Evolutionary conservation across 2,113 vertebrate species (phyloP).

Genomic region (Corythoichthys intestinalis): DNA sequence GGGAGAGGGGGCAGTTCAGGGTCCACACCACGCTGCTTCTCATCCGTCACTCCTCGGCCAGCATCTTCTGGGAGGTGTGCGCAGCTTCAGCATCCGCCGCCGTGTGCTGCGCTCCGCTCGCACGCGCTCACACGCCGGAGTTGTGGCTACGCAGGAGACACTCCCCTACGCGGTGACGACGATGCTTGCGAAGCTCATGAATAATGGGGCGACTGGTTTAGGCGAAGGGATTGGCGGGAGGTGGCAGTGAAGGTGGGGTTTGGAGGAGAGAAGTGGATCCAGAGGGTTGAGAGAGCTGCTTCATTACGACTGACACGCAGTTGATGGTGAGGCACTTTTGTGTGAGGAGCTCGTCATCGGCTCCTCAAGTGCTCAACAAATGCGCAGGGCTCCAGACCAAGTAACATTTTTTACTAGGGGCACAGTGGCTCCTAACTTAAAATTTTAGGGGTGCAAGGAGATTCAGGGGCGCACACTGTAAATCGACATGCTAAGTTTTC

Average conservation of each 20-base stretch:
- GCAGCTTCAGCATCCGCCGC: conserved; percentile 50
- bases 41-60: conserved; percentile 90
- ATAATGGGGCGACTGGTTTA: conserved; percentile 76
- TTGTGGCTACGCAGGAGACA: conserved; percentile 85
- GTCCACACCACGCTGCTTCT: conserved; percentile 86
- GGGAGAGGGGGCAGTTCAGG: conserved; percentile 72
- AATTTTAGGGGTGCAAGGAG: no score
- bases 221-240: conserved; percentile 68
- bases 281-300: conserved; percentile 75
- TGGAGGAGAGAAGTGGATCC: conserved; percentile 65
- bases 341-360: conserved; percentile 60
- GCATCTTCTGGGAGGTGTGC: conserved; percentile 70
- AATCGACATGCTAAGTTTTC: no score
- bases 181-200: conserved; percentile 85
- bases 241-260: conserved; percentile 70
- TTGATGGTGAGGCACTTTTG: conserved; percentile 81
- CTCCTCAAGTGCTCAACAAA: not conserved
- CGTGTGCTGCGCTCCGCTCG: conserved; percentile 29
- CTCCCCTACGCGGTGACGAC: conserved; percentile 90
- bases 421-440: no score
- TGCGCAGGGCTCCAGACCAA: no score
- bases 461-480: no score
- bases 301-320: conserved; percentile 80
- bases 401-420: no score
- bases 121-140: conserved; percentile 62